Evolutionary conservation across 2,888 invertebrate genomes (phyloP).

Genomic region (Andricus quercusramuli): DNA sequence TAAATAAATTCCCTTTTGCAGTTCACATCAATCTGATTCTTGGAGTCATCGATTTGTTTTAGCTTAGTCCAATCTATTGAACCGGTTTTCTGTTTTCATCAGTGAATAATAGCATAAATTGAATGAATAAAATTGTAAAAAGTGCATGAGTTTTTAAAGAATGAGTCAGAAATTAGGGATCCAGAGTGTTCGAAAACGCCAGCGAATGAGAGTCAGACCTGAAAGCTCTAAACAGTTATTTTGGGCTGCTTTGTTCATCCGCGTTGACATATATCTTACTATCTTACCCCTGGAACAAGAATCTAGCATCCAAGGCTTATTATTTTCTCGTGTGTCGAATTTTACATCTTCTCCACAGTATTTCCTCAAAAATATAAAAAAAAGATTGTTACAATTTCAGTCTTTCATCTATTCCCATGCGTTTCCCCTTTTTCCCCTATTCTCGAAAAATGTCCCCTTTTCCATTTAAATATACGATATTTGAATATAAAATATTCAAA

Average conservation of each 20-base stretch:
- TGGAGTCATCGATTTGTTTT: no score
- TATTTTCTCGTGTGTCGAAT: neutral
- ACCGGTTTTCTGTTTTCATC: no score
- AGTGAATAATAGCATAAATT: neutral
- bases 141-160: neutral
- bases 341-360: neutral
- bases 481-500: no score
- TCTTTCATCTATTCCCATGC: no score
- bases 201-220: conserved; percentile 8
- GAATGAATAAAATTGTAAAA: neutral
- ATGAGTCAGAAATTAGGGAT: conserved; percentile 18
- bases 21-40: no score
- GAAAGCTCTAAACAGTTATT: conserved; percentile 34
- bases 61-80: no score
- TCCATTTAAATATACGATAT: no score
- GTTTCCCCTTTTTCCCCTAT: no score
- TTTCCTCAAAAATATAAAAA: neutral
- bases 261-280: conserved; percentile 18
- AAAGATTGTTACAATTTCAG: neutral
- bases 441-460: no score
- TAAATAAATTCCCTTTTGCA: no score
- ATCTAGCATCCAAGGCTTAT: conserved; percentile 16
- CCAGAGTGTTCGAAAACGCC: conserved; percentile 5
- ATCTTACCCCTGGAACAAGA: conserved; percentile 21
- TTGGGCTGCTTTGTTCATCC: conserved; percentile 36